Percentiles rank a stretch among this genome's conserved stretches.
Conservation (phyloP, 2,113 vertebrate genomes). For the cattle (Bos taurus) region ARS-UCD2.0 NC_037328.1:93541001-93541500, state of each 20-base stretch:
- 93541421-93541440: not conserved
- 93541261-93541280: not conserved
- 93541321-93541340: not conserved
- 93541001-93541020: not conserved
- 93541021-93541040: not conserved
- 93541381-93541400: not conserved
- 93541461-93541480: not conserved
- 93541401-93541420: not conserved
- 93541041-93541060: not conserved
- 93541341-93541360: not conserved
- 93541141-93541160: not conserved
- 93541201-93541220: not conserved
- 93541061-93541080: not conserved
- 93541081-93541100: not conserved
- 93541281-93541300: not conserved
- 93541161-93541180: not conserved
- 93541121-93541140: not conserved
- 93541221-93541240: not conserved
- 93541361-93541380: not conserved
- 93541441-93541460: not conserved
- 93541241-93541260: not conserved
- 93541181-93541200: not conserved
- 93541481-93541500: not conserved
- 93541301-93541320: not conserved
- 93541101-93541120: not conserved